Conservation (phyloP, 2,888 invertebrate genomes). For the Ophion obscuratus region DNA sequence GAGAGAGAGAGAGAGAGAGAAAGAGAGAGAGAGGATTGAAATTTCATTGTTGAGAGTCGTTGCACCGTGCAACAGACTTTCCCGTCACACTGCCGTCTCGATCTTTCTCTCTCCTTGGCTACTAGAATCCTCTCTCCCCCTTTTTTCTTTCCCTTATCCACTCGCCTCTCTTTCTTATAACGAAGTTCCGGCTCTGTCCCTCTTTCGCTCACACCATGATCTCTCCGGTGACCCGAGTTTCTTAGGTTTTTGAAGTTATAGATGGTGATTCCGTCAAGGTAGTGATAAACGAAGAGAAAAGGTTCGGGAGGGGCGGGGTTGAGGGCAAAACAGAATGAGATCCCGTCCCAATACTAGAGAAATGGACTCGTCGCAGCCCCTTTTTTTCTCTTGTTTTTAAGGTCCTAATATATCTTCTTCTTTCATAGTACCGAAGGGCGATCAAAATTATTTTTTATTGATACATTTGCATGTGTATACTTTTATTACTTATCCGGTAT, state of each 20-base stretch:
- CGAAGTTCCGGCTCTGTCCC: neutral
- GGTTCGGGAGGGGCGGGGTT: neutral
- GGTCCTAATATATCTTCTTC: neutral
- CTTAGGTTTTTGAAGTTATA: constrained; percentile 51
- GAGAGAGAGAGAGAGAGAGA: too few species aligned
- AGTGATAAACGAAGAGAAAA: neutral
- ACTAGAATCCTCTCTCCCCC: too few species aligned
- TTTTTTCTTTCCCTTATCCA: neutral
- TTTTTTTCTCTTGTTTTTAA: constrained; percentile 15
- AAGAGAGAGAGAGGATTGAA: too few species aligned
- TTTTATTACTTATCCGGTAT: too few species aligned
- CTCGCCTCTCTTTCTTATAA: neutral
- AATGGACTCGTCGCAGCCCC: constrained; percentile 57
- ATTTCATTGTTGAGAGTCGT: too few species aligned
- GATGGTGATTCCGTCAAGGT: constrained; percentile 31
- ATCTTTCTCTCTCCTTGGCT: too few species aligned
- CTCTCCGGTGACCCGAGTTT: constrained; percentile 61
- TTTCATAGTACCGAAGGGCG: neutral
- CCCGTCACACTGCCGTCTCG: too few species aligned
- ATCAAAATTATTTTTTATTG: constrained; percentile 10
- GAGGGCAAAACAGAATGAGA: neutral
- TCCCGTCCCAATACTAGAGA: constrained; percentile 19
- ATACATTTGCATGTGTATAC: neutral
- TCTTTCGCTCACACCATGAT: constrained; percentile 42
- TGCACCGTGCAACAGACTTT: too few species aligned